These are phyloP conservation scores for Hirtodrosophila confusa DNA, from an alignment of 2,888 invertebrate species.

Conservation along the genomic window DNA sequence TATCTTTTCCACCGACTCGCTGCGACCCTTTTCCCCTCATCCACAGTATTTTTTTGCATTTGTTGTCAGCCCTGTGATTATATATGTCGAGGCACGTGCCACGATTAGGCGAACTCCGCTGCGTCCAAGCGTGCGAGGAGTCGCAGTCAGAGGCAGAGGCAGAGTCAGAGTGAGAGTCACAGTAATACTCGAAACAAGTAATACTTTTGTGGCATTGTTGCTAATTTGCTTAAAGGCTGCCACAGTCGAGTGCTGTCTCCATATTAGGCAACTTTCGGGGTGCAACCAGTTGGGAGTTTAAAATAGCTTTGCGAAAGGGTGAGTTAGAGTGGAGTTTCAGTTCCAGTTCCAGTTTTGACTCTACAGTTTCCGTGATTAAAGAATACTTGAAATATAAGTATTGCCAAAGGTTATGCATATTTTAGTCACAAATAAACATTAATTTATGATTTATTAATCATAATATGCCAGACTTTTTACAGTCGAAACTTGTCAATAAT, in stretches of 20 bases:
- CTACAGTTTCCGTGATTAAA: too few species aligned
- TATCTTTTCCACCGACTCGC: conserved; percentile 51
- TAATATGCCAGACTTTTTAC: too few species aligned
- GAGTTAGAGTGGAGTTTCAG: background rate
- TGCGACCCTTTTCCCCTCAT: conserved; percentile 39
- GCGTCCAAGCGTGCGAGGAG: conserved; percentile 67
- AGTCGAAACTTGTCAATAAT: too few species aligned
- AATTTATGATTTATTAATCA: too few species aligned
- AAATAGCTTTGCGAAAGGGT: background rate
- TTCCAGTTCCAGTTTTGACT: too few species aligned
- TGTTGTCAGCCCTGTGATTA: conserved; percentile 69
- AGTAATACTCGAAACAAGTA: conserved; percentile 24
- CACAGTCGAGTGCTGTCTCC: conserved; percentile 37
- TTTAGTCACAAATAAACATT: too few species aligned
- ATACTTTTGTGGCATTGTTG: conserved; percentile 63
- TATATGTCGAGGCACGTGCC: conserved; percentile 76
- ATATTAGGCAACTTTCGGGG: conserved; percentile 21
- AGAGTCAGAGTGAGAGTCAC: conserved; percentile 4
- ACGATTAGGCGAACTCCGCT: conserved; percentile 74
- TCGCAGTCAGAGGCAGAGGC: conserved; percentile 18
- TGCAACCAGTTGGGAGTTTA: conserved; percentile 8
- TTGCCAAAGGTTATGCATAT: too few species aligned
- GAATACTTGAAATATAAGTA: too few species aligned
- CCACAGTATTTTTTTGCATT: conserved; percentile 19
- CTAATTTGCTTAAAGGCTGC: conserved; percentile 72